Evolutionary conservation across 2,888 invertebrate genomes (phyloP).

Genomic region (Pegoplata infirma): DNA sequence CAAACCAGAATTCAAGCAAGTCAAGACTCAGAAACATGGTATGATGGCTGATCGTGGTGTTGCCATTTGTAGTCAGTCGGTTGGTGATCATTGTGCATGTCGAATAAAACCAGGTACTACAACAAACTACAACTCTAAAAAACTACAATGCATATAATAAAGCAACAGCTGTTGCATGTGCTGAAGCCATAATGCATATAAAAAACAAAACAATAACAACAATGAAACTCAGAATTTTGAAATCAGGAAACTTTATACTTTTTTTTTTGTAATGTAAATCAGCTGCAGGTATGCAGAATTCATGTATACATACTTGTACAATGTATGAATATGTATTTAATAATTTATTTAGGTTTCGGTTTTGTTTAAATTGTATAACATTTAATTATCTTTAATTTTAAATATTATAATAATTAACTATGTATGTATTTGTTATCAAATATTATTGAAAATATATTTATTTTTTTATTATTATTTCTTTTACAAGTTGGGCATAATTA

Average conservation of each 20-base stretch:
- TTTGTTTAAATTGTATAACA: conserved; percentile 3
- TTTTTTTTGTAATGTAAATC: conserved; percentile 37
- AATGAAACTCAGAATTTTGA: conserved; percentile 55
- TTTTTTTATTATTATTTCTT: conserved; percentile 9
- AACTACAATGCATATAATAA: conserved; percentile 21
- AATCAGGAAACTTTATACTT: conserved; percentile 62
- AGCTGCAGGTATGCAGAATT: conserved; percentile 33
- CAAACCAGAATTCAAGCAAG: conserved; percentile 51
- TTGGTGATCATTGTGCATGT: conserved; percentile 35
- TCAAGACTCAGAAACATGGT: conserved; percentile 44
- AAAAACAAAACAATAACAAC: conserved; percentile 25
- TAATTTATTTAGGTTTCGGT: conserved; percentile 2
- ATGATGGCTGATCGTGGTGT: conserved; percentile 18
- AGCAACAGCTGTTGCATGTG: conserved; percentile 63
- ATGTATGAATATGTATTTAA: background rate
- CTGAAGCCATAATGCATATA: conserved; percentile 52
- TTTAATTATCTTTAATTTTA: conserved; percentile 20
- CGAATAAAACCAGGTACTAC: background rate
- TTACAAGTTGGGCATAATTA: no score
- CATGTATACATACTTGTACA: background rate
- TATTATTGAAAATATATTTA: conserved; percentile 1
- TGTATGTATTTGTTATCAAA: conserved; percentile 24
- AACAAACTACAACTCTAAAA: no score
- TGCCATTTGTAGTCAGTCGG: no score
- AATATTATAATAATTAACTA: conserved; percentile 12